A percentile compares a stretch with the other conserved stretches of the same genome.
These are phyloP conservation scores for Coregonus clupeaformis DNA, from an alignment of 2,113 vertebrate species.

Conservation along the genomic window DNA sequence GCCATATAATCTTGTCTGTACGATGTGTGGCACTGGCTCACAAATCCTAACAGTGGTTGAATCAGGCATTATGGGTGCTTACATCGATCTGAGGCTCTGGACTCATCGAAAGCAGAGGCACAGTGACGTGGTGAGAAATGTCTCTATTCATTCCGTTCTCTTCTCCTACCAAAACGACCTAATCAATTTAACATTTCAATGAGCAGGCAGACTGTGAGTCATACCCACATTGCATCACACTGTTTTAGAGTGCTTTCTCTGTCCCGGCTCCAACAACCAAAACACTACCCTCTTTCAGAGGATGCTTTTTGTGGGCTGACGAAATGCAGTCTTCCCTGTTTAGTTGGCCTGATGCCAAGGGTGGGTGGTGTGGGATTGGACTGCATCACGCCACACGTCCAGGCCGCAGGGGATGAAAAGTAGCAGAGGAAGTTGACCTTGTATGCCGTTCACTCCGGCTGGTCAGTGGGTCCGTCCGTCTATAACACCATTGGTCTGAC, in stretches of 20 bases:
- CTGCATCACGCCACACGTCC: background rate
- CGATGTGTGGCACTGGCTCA: no score
- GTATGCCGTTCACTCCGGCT: constrained; percentile 8
- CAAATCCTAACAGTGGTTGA: no score
- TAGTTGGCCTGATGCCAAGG: constrained; percentile 12
- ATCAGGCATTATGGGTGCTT: no score
- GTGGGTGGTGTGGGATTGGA: constrained; percentile 14
- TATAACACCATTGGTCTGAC: constrained; percentile 11
- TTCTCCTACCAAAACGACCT: constrained; percentile 3
- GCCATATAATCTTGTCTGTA: no score
- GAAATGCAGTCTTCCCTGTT: constrained; percentile 34
- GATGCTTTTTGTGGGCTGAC: constrained; percentile 2
- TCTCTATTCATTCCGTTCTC: background rate
- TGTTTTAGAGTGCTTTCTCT: constrained; percentile 19
- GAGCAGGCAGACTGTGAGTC: constrained; percentile 41
- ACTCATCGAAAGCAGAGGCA: background rate
- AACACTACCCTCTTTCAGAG: constrained; percentile 24
- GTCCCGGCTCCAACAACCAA: background rate
- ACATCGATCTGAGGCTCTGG: no score
- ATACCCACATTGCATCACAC: constrained; percentile 24
- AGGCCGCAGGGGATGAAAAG: background rate
- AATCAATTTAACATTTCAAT: constrained; percentile 8
- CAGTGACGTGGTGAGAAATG: background rate
- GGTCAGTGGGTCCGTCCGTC: background rate
- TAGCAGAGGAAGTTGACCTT: constrained; percentile 17